Base-by-base conservation (phyloP, 2,113 vertebrate genomes). In the Crotalus helleri region DNA sequence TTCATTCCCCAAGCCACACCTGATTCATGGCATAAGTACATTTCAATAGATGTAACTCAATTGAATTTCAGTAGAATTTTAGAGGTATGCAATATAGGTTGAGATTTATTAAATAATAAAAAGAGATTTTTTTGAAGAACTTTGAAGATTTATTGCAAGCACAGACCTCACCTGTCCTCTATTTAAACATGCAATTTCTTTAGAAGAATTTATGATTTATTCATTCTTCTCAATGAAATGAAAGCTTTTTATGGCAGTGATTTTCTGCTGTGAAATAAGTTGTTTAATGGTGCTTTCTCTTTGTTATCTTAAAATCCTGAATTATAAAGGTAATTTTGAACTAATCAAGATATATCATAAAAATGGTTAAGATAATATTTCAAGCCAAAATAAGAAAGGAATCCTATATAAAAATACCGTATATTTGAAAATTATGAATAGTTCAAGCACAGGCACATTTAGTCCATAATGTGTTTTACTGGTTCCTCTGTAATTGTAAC, bases 1-100 rank as follows among this genome's bases (percentile, higher is more conserved):
- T 94, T 87, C 23, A 86, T 94, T 94, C 86, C 91, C 4, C 86
- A 29, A 89, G 74, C 93, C 93, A 26, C 89, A 51, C 12, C 0
- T 92, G 29, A 94, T n/a, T 53, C 3, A 4, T 51, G 89, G 94
- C n/a, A 4, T 89, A 89, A 11, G 90, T 58, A 4, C 5, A 93
- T 92, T 94, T 88, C 91, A 94, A 44, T 15, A 90, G 5, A 23
- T 69, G 24, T 21, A 85, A 93, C 49, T 87, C 89, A 39, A 29
- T 85, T 86, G 92, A 88, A 92, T 53, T 93, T 91, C 8, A 92
- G 6, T 91, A 85, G 13, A 44, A 10, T 58, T 85, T 85, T 54
- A 15, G 51, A 55, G 8, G 23, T 44, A 58, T 46, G 57, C 5
- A 46, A 55, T 26, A 46, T 39, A 91, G 24, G 33, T 55, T 12